Evolutionary conservation across 2,113 vertebrate species (phyloP).

Genomic region (Ifrita kowaldi): DNA sequence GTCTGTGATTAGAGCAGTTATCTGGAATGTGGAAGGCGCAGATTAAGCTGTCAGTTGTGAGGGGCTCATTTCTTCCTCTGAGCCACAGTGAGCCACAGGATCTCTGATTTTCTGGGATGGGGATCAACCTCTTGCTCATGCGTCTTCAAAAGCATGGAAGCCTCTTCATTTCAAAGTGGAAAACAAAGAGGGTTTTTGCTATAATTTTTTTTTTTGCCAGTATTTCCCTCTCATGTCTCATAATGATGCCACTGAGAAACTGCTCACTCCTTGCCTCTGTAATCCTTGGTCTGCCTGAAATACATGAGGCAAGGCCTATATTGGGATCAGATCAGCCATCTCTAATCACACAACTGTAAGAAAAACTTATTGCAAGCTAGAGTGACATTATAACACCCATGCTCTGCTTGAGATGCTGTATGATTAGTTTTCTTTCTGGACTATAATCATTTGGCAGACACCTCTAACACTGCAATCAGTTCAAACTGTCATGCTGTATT

Average conservation of each 20-base stretch:
- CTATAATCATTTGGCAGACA: neutral
- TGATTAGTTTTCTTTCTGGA: neutral
- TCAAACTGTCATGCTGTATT: neutral
- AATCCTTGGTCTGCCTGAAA: neutral
- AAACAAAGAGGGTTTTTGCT: neutral
- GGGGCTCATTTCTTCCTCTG: neutral
- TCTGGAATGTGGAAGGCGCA: neutral
- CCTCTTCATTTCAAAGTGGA: neutral
- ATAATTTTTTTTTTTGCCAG: neutral
- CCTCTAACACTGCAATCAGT: neutral
- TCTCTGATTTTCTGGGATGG: neutral
- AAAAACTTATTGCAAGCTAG: neutral
- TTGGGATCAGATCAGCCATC: neutral
- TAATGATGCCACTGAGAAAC: neutral
- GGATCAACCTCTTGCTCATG: neutral
- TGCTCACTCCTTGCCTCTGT: neutral
- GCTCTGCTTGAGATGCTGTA: neutral
- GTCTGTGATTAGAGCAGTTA: neutral
- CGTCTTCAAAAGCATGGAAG: neutral
- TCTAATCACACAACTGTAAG: neutral
- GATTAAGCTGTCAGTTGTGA: neutral
- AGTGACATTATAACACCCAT: neutral
- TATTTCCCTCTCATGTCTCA: neutral
- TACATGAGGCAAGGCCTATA: neutral
- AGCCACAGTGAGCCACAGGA: neutral